phyloP scores from a whole-genome alignment of 2,797 vertebrate species.

The Coranthus polyacanthus region DNA sequence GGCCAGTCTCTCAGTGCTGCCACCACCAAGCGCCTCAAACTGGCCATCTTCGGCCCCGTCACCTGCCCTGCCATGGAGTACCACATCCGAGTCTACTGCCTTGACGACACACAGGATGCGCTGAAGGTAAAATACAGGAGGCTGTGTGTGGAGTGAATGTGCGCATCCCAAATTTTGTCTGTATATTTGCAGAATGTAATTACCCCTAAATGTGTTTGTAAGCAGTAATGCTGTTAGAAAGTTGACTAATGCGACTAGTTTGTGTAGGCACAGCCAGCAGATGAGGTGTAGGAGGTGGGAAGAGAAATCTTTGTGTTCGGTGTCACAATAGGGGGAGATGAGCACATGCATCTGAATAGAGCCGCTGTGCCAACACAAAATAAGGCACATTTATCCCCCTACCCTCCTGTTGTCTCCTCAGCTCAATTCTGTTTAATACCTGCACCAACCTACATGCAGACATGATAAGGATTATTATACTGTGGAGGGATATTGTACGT shows the following conservation, averaged over 20 bases:
- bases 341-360: slow-evolving; percentile 63
- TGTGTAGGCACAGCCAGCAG: slow-evolving; percentile 59
- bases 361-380: slow-evolving; percentile 39
- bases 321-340: slow-evolving; percentile 53
- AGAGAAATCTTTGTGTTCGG: slow-evolving; percentile 53
- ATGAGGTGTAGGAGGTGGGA: slow-evolving; percentile 74
- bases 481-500: slow-evolving; percentile 64
- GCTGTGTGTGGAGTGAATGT: background rate
- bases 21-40: slow-evolving; percentile 93
- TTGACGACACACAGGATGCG: slow-evolving; percentile 95
- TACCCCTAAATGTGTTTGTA: slow-evolving; percentile 13
- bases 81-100: slow-evolving; percentile 95
- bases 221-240: slow-evolving; percentile 30
- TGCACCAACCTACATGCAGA: slow-evolving; percentile 53
- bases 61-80: slow-evolving; percentile 94
- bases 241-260: slow-evolving; percentile 29
- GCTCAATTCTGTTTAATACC: slow-evolving; percentile 66
- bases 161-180: background rate
- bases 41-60: slow-evolving; percentile 95
- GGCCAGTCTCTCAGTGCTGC: slow-evolving; percentile 92
- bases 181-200: slow-evolving; percentile 14
- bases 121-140: slow-evolving; percentile 88
- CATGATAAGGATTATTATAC: slow-evolving; percentile 74
- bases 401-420: slow-evolving; percentile 45
- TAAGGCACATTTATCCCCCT: slow-evolving; percentile 53